These are phyloP conservation scores for Stichodactyla helianthus DNA, from an alignment of 64 coral and sea anemone species.

Conservation along the genomic window DNA sequence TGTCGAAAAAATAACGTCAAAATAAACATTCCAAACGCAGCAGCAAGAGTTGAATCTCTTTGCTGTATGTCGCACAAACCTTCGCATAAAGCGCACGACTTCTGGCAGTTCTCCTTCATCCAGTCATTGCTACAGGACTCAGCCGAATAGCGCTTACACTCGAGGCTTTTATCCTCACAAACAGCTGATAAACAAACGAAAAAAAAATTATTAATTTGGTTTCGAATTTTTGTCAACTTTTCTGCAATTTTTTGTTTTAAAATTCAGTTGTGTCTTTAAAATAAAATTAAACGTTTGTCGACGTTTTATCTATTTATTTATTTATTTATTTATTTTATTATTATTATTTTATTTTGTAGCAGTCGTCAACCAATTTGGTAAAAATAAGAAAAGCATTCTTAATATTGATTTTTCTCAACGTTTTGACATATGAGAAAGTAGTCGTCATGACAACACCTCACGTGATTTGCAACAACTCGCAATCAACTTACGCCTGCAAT, in stretches of 20 bases:
- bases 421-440: neutral
- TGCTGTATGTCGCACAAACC: slow-evolving; percentile 34
- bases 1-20: neutral
- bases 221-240: neutral
- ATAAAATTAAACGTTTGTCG: neutral
- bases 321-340: no score
- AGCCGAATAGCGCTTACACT: slow-evolving; percentile 61
- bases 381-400: no score
- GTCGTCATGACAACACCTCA: neutral
- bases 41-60: neutral
- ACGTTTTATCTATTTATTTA: neutral
- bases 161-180: slow-evolving; percentile 65
- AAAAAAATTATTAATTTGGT: neutral
- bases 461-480: neutral
- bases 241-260: neutral
- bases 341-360: no score
- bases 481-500: slow-evolving; percentile 79
- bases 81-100: slow-evolving; percentile 74
- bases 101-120: slow-evolving; percentile 89
- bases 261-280: neutral
- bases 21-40: neutral
- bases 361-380: no score
- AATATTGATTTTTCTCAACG: neutral
- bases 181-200: slow-evolving; percentile 53
- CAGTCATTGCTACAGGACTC: slow-evolving; percentile 80